Conservation (phyloP, 2,113 vertebrate species). For the Oncorhynchus keta region DNA sequence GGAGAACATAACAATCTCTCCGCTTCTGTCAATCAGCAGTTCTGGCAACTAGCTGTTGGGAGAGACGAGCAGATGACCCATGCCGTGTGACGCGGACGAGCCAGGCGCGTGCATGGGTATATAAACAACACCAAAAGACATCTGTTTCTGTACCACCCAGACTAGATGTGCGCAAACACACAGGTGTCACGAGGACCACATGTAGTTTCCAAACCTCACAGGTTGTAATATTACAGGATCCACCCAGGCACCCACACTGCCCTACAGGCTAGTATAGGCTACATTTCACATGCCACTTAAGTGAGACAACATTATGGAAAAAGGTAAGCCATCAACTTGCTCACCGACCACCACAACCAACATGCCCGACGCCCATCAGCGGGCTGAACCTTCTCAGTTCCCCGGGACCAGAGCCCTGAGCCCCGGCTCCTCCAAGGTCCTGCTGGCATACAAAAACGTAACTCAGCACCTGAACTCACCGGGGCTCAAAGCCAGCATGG, state of each 20-base stretch:
- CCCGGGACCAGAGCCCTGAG: constrained; percentile 26
- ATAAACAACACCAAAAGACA: constrained; percentile 12
- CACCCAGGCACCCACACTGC: neutral
- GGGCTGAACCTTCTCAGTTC: constrained; percentile 20
- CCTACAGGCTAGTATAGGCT: neutral
- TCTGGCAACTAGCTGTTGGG: neutral
- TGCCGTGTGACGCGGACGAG: constrained; percentile 30
- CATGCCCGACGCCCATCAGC: constrained; percentile 26
- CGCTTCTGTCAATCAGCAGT: constrained; percentile 42
- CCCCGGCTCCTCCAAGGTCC: constrained; percentile 42
- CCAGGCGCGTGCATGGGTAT: constrained; percentile 30
- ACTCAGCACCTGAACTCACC: constrained; percentile 60
- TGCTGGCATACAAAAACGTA: constrained; percentile 62
- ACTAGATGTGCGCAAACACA: neutral
- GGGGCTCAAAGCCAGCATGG: constrained; percentile 68
- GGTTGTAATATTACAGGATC: neutral
- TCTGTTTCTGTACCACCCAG: neutral
- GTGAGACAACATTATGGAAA: constrained; percentile 29
- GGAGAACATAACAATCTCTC: constrained; percentile 21
- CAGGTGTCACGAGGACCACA: neutral
- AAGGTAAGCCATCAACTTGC: constrained; percentile 11
- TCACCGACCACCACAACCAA: constrained; percentile 21
- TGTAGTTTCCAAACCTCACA: neutral
- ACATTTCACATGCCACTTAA: neutral
- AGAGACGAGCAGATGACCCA: neutral